Evolutionary conservation across 2,888 invertebrate genomes (phyloP).

Genomic region (Eilema depressum): DNA sequence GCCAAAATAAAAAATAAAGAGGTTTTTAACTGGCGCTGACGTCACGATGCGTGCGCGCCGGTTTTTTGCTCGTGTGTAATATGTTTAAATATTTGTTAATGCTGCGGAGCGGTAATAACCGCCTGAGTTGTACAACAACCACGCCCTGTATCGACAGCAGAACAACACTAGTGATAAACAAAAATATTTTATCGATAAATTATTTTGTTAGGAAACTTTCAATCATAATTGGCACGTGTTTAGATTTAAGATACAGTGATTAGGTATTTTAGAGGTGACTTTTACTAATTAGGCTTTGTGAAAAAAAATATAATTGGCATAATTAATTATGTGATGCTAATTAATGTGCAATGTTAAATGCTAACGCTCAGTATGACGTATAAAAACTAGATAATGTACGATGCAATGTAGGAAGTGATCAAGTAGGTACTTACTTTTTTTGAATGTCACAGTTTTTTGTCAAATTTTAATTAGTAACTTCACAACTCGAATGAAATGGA

Average conservation of each 20-base stretch:
- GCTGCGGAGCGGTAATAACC: slow-evolving; percentile 62
- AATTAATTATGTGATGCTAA: not conserved
- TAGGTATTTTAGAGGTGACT: slow-evolving; percentile 3
- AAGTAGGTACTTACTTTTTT: too few species aligned
- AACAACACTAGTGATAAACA: slow-evolving; percentile 15
- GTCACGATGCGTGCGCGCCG: slow-evolving; percentile 53
- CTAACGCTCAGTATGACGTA: not conserved
- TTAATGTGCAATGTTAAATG: not conserved
- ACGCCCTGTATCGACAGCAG: slow-evolving; percentile 64
- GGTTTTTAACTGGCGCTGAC: slow-evolving; percentile 36
- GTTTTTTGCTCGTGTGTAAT: slow-evolving; percentile 61
- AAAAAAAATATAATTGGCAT: not conserved
- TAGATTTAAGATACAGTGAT: not conserved
- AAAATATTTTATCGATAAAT: too few species aligned
- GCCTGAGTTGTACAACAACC: slow-evolving; percentile 57
- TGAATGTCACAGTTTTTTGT: too few species aligned
- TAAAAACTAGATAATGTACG: not conserved
- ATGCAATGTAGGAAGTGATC: too few species aligned
- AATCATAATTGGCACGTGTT: not conserved
- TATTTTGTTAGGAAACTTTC: not conserved
- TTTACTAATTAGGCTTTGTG: not conserved
- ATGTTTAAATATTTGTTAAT: slow-evolving; percentile 82
- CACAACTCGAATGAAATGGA: too few species aligned
- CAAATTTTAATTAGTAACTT: too few species aligned
- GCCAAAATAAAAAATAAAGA: slow-evolving; percentile 5